Conservation (phyloP, 2,888 invertebrate genomes). For the Pecten maximus region DNA sequence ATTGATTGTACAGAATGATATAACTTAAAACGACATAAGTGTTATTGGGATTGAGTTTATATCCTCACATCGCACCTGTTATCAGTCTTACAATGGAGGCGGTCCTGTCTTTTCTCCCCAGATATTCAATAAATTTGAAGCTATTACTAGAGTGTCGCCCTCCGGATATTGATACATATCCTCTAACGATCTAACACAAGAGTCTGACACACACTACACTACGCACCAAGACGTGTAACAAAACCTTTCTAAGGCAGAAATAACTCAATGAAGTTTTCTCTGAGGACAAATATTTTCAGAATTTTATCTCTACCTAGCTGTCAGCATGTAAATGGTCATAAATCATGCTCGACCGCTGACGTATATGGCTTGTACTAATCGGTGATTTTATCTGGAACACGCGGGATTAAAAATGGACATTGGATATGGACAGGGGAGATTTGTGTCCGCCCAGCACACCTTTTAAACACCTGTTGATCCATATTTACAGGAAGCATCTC, state of each 20-base stretch:
- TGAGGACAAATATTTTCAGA: slow-evolving; percentile 33
- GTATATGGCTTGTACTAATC: slow-evolving; percentile 25
- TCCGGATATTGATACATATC: not conserved
- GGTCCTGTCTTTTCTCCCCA: not conserved
- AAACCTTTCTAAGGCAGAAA: not conserved
- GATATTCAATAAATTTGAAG: not conserved
- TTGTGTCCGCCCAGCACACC: not conserved
- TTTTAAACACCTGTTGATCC: not conserved
- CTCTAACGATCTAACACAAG: not conserved
- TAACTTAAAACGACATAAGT: too few relatives aligned
- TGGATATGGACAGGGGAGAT: not conserved
- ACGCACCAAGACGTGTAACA: not conserved
- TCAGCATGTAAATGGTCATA: slow-evolving; percentile 23
- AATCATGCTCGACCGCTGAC: not conserved
- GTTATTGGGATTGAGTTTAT: too few relatives aligned
- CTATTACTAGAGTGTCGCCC: not conserved
- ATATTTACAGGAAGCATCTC: too few relatives aligned
- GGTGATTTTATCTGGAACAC: not conserved
- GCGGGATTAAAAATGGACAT: slow-evolving; percentile 22
- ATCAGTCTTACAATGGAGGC: not conserved
- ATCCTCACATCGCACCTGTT: not conserved
- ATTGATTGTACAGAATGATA: too few relatives aligned
- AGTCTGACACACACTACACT: not conserved
- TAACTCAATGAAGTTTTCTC: slow-evolving; percentile 12
- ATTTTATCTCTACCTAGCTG: not conserved